Conservation (phyloP, 2,113 vertebrate genomes). For the Ancistrus triradiatus region DNA sequence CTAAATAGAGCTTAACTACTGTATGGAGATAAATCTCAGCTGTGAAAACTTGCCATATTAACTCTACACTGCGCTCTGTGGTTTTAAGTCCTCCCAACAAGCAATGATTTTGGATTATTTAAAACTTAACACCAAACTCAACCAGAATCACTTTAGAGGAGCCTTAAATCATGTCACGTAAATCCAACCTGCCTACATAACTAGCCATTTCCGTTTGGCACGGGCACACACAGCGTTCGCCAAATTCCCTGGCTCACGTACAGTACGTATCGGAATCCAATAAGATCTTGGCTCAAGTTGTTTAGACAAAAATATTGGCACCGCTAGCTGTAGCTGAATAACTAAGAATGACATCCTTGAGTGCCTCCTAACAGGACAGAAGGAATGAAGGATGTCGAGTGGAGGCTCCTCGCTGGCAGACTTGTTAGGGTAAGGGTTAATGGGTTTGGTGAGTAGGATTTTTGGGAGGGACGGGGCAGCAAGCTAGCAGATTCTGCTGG, state of each 20-base stretch:
- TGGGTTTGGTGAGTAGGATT: conserved; percentile 40
- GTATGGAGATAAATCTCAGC: not conserved
- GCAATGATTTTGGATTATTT: too few relatives aligned
- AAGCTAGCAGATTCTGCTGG: conserved; percentile 41
- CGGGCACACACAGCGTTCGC: too few relatives aligned
- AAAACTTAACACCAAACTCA: too few relatives aligned
- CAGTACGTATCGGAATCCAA: not conserved
- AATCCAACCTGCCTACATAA: too few relatives aligned
- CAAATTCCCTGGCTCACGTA: not conserved
- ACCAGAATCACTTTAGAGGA: too few relatives aligned
- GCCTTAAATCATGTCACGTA: too few relatives aligned
- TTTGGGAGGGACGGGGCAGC: conserved; percentile 49
- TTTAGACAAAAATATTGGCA: not conserved
- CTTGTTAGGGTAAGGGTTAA: conserved; percentile 39
- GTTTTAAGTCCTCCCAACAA: too few relatives aligned
- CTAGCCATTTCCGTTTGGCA: not conserved
- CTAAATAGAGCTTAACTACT: not conserved
- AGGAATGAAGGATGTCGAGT: not conserved
- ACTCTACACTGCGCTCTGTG: too few relatives aligned
- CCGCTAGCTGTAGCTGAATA: not conserved
- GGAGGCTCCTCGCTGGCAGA: conserved; percentile 33
- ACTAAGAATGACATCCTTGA: not conserved
- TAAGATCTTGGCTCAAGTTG: not conserved
- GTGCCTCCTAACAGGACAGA: not conserved
- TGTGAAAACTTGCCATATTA: not conserved